Base-by-base conservation (phyloP, 2,888 invertebrate species). In the Barypeithes pellucidus region DNA sequence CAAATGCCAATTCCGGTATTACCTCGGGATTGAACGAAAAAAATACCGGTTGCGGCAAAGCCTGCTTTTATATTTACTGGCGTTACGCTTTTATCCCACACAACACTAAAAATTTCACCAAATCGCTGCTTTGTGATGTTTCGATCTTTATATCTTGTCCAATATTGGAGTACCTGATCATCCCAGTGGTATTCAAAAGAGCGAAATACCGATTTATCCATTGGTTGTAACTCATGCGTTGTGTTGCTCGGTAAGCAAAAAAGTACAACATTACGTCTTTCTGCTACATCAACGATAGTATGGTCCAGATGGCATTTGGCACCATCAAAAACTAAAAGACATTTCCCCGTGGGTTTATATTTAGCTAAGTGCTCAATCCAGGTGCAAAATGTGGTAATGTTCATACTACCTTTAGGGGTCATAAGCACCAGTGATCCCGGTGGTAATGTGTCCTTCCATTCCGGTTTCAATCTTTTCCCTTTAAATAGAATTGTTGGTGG, bases 171-270 rank as follows among this genome's bases (percentile, higher is more conserved):
- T 2, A 82, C 79, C 77, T 82, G 80, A 62, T 82, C 78, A 72
- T 84, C 82, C 83, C 83, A 84, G 74, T 80, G 79, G 69, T 79
- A 72, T 73, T 83, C 82, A 77, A 81, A 83, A n/a, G 80, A 75
- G 22, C 79, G 68, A 76, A 82, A 82, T 7, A 81, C 80, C 7
- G 79, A 71, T 75, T 82, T 82, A 75, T 82, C 82, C 77, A 83
- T 77, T 3, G 81, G 81, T 68, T 82, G 83, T 4, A 83, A 71
- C 54, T 82, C 81, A 71, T 82, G 67, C 70, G 59, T 82, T 80
- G 75, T 83, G 68, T 84, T 85, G 61, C 81, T 81, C 5, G 82
- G 83, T 36, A 85, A 73, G 74, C 84, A 83, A 52, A 77, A 81
- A 18, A 84, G 75, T 39, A 60, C 73, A 52, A 83, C 80, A 16